phyloP scores from a whole-genome alignment of 2,797 vertebrate species.

The Lycodopsis pacificus region DNA sequence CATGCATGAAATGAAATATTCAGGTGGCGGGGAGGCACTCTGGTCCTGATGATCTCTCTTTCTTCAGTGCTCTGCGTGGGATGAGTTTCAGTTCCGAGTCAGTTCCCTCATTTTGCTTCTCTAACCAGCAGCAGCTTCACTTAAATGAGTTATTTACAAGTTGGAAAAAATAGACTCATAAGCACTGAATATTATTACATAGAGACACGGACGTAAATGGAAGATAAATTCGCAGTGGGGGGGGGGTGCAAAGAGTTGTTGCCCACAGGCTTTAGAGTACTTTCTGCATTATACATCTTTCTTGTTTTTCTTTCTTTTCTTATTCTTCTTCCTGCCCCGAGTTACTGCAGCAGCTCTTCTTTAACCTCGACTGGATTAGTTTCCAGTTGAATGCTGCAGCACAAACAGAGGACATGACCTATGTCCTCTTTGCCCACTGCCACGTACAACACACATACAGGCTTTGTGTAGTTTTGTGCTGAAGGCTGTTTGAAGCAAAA shows the following conservation, averaged over 20 bases:
- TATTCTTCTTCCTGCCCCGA: slow-evolving; percentile 38
- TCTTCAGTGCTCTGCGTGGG: slow-evolving; percentile 14
- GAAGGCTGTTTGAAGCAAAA: slow-evolving; percentile 3
- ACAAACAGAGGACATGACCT: slow-evolving; percentile 26
- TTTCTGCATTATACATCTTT: slow-evolving; percentile 79
- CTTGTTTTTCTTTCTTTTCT: slow-evolving; percentile 28
- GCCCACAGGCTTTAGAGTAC: slow-evolving; percentile 70
- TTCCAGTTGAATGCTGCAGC: slow-evolving; percentile 51
- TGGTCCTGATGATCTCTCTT: slow-evolving; percentile 38
- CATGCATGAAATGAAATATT: slow-evolving; percentile 78
- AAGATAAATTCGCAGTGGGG: slow-evolving; percentile 45
- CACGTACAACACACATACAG: neutral
- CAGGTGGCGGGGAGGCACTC: slow-evolving; percentile 68
- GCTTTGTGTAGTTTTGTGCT: slow-evolving; percentile 1
- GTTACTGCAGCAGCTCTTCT: slow-evolving; percentile 51
- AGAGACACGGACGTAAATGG: slow-evolving; percentile 23
- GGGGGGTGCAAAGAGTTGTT: slow-evolving; percentile 44
- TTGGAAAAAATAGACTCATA: neutral
- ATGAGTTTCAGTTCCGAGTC: slow-evolving; percentile 14
- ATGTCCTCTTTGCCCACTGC: slow-evolving; percentile 5
- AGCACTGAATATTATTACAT: neutral
- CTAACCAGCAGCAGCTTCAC: neutral
- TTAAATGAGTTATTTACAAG: slow-evolving; percentile 8
- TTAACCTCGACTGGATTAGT: slow-evolving; percentile 53
- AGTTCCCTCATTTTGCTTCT: neutral